These are phyloP conservation scores for Catocala sponsa DNA, from an alignment of 2,888 invertebrate species.

Conservation along the genomic window DNA sequence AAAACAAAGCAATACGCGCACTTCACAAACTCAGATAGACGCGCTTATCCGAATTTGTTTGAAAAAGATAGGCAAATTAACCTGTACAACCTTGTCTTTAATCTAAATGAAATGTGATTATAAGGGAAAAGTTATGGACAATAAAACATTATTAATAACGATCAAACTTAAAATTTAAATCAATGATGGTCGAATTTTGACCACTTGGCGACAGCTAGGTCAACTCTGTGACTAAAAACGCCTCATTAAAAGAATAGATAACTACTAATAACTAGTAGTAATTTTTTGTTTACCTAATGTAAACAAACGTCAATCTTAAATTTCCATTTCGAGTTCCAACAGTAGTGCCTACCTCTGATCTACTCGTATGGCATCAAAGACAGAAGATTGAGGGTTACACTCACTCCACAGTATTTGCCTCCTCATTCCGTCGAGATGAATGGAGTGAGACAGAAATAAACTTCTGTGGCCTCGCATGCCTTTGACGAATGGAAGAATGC, in stretches of 20 bases:
- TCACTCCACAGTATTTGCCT: slow-evolving; percentile 24
- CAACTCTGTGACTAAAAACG: too few species aligned
- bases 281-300: too few species aligned
- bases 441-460: slow-evolving; percentile 20
- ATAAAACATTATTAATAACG: too few species aligned
- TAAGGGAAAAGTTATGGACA: too few species aligned
- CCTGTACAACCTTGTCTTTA: too few species aligned
- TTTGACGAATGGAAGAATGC: background rate
- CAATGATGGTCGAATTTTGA: too few species aligned
- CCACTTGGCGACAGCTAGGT: too few species aligned
- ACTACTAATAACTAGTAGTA: too few species aligned
- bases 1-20: slow-evolving; percentile 18
- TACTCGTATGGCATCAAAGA: slow-evolving; percentile 33
- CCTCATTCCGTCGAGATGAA: slow-evolving; percentile 15
- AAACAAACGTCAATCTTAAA: background rate
- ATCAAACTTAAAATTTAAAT: too few species aligned
- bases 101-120: too few species aligned
- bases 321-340: slow-evolving; percentile 17
- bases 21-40: slow-evolving; percentile 2
- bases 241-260: too few species aligned
- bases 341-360: slow-evolving; percentile 25
- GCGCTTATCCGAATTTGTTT: slow-evolving; percentile 1
- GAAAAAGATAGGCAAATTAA: too few species aligned
- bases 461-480: slow-evolving; percentile 19
- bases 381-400: slow-evolving; percentile 29